A percentile compares a stretch with the other conserved stretches of the same genome.
phyloP scores from a whole-genome alignment of 2,113 vertebrate genomes.

The Anthoscopus minutus region DNA sequence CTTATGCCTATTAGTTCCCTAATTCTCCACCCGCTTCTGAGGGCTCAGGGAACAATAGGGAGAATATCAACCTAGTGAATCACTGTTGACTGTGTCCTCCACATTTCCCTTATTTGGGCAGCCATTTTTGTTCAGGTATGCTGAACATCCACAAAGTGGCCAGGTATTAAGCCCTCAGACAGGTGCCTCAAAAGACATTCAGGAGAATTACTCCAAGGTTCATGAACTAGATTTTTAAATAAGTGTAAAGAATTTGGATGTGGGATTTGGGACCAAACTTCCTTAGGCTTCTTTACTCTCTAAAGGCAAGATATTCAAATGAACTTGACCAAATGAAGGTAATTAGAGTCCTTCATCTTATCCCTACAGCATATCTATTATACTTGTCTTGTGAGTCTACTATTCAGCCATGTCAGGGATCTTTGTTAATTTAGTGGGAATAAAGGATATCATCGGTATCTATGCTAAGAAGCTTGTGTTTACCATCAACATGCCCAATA shows the following conservation, averaged over 20 bases:
- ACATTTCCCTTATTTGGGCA: conserved; percentile 12
- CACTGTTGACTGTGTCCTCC: conserved; percentile 2
- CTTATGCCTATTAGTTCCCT: background rate
- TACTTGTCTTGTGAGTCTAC: background rate
- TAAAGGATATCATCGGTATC: background rate
- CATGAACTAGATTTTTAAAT: background rate
- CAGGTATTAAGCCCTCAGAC: background rate
- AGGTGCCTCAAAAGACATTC: background rate
- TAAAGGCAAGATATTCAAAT: conserved; percentile 14
- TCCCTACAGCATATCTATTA: background rate
- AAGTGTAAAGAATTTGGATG: background rate
- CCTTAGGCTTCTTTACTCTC: background rate
- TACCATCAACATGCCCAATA: background rate
- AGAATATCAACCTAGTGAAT: conserved; percentile 29
- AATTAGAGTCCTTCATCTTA: conserved; percentile 42
- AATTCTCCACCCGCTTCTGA: background rate
- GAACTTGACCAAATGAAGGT: background rate
- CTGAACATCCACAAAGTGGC: background rate
- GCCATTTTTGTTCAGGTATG: conserved; percentile 34
- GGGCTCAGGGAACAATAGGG: background rate
- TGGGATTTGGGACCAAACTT: background rate
- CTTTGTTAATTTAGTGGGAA: conserved; percentile 37
- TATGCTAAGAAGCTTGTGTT: background rate
- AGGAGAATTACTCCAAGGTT: background rate
- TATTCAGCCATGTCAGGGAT: background rate